Evolutionary conservation across 2,113 vertebrate species (phyloP).

Genomic region (Mormyrus lacerda): DNA sequence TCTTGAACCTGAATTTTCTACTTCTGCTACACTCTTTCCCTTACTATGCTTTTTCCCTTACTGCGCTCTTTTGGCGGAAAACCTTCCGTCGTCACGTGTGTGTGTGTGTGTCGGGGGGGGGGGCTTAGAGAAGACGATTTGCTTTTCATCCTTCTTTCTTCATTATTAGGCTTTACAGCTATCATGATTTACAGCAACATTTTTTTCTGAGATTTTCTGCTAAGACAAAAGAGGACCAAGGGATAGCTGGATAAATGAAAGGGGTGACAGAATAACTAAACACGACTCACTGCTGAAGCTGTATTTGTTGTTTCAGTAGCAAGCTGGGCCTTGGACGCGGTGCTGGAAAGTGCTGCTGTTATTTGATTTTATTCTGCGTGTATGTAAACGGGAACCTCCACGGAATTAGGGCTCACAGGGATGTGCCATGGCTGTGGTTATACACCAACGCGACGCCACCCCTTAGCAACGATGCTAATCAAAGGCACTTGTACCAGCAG

Average conservation of each 20-base stretch:
- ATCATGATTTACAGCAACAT: not conserved
- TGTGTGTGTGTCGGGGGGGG: not conserved
- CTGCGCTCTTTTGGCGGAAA: not conserved
- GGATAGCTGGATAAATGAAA: not conserved
- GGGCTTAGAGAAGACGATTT: not conserved
- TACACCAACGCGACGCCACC: no score
- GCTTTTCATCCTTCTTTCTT: not conserved
- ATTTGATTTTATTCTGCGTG: not conserved
- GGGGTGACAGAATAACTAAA: not conserved
- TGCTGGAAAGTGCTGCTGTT: not conserved
- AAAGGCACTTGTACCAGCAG: not conserved
- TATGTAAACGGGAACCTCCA: not conserved
- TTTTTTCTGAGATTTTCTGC: not conserved
- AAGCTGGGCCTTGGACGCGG: not conserved
- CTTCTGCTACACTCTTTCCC: not conserved
- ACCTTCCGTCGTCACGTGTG: not conserved
- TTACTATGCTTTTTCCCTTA: not conserved
- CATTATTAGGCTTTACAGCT: not conserved
- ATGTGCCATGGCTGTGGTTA: no score
- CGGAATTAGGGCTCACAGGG: no score
- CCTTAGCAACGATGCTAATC: not conserved
- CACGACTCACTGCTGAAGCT: not conserved
- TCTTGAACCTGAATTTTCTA: not conserved
- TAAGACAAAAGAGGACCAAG: not conserved
- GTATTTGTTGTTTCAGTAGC: not conserved